Evolutionary conservation across 1,140 invertebrate genomes (phyloP), one percentile per base, ranked within the genome.

Genomic region (Helicoverpa zea): DNA sequence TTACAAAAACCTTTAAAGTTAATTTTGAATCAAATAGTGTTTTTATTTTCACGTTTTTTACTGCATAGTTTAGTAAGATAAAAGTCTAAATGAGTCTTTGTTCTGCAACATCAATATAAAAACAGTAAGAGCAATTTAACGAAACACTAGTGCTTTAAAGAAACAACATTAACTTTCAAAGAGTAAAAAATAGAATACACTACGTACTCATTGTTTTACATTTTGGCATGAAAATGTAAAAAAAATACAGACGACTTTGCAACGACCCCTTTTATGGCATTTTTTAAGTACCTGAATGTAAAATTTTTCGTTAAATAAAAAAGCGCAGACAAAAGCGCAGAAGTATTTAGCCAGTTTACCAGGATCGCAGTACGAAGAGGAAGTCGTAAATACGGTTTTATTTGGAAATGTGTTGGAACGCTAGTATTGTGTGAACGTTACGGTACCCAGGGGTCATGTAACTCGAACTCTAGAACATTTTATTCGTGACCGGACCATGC

Each of bases 321-420:
- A 75, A 76, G 29, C n/a, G 43, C 58, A 66, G 23, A 72, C 63
- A 77, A 75, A 75, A 77, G 59, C 30, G 43, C 47, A 77, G 43
- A 72, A 75, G 73, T 76, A 80, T 77, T 83, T 77, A 76, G 47
- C 47, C 30, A 12, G 30, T 30, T 56, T 79, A 82, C 64, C 74
- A 80, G 66, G 79, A n/a, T 59, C 58, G 52, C 82, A 83, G 79
- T 78, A 73, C 66, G 81, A 81, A 82, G 52, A 88, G 85, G 84
- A 89, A 87, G 84, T 84, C 83, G 83, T 90, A 91, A 91, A 90
- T 90, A 90, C 88, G 81, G 83, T 90, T 88, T 90, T 90, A 90
- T 91, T 90, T 87, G 85, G 87, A 43, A 90, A 84, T 87, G 84
- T 86, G 83, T 82, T 86, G 81, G 87, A 83, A 88, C 79, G 80